Conservation (phyloP, 1,140 invertebrate genomes). For the honey bee (Apis mellifera) region DNA sequence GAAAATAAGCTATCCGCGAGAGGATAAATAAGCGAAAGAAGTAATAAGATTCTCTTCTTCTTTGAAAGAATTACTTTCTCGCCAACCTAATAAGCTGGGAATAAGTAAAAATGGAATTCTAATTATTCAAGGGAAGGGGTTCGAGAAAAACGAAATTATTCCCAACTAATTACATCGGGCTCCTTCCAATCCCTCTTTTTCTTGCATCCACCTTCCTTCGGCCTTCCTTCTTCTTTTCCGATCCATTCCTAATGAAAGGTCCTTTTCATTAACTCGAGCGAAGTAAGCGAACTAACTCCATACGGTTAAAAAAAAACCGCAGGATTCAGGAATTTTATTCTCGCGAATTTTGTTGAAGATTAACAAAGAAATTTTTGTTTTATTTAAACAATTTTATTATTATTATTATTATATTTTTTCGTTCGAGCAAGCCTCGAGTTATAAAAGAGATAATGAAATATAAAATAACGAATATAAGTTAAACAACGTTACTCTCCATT, state of each 20-base stretch:
- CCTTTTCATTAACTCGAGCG: constrained; percentile 14
- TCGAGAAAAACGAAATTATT: constrained; percentile 29
- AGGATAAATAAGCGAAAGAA: neutral
- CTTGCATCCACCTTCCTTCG: neutral
- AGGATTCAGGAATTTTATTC: neutral
- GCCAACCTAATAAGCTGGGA: constrained; percentile 9
- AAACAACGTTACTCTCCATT: no score
- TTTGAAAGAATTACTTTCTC: constrained; percentile 4
- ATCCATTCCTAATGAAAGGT: neutral
- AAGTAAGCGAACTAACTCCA: no score
- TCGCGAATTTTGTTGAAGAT: neutral
- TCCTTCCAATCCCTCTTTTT: neutral
- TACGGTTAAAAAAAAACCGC: neutral
- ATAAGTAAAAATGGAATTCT: constrained; percentile 43
- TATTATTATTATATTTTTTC: no score
- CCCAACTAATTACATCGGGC: constrained; percentile 23
- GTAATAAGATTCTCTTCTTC: neutral
- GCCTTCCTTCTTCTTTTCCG: neutral
- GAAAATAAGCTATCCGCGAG: neutral
- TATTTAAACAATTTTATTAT: no score
- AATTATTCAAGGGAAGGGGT: neutral
- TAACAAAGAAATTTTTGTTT: neutral
- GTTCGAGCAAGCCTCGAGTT: no score
- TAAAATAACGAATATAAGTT: no score
- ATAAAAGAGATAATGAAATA: no score